A percentile compares a stretch with the other conserved stretches of the same genome.
These are phyloP conservation scores for Monodelphis domestica DNA, from an alignment of 2,797 vertebrate species.

Conservation along the genomic window DNA sequence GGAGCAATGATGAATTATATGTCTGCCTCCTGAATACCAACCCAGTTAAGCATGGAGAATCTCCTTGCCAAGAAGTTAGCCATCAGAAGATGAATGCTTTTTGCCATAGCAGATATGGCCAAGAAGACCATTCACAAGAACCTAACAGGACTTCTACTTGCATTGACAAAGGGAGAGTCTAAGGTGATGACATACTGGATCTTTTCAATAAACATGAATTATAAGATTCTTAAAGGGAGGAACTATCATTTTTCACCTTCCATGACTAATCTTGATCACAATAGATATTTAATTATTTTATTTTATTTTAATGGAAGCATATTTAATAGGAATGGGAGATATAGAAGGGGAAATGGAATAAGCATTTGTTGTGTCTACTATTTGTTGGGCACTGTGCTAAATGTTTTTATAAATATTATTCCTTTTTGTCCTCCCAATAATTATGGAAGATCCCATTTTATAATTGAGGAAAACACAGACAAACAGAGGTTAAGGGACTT, in stretches of 20 bases:
- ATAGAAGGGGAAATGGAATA: not conserved
- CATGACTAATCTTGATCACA: not conserved
- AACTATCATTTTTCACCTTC: not conserved
- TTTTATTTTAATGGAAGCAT: not conserved
- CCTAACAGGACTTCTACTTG: not conserved
- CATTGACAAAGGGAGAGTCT: not conserved
- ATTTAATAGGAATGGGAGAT: not conserved
- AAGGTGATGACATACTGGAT: not conserved
- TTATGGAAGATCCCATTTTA: not conserved
- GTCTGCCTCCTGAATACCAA: not conserved
- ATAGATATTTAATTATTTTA: not conserved
- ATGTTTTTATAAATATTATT: not conserved
- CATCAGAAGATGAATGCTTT: not conserved
- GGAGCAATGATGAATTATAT: not conserved
- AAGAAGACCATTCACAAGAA: not conserved
- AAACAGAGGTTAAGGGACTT: not conserved
- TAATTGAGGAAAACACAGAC: not conserved
- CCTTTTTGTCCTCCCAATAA: not conserved
- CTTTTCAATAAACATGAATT: not conserved
- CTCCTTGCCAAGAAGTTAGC: not conserved
- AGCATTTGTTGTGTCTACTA: not conserved
- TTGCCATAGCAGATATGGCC: not conserved
- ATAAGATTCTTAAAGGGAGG: not conserved
- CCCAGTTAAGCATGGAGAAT: not conserved
- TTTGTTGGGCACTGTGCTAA: not conserved